Evolutionary conservation across 2,797 vertebrate species (phyloP).

Genomic region (Mallotus villosus): DNA sequence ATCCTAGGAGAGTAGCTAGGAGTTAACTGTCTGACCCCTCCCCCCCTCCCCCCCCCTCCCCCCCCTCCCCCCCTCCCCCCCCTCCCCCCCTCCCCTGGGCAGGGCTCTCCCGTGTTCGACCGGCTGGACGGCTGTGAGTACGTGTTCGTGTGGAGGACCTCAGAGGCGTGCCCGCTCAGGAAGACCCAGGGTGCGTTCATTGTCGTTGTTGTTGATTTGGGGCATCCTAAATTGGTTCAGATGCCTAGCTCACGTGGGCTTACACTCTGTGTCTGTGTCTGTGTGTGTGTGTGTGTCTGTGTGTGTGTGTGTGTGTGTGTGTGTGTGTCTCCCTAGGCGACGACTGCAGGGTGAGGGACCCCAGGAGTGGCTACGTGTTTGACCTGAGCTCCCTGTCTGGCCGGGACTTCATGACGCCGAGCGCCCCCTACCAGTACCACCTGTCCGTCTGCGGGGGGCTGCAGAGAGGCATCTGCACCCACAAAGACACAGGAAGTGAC

Average conservation of each 20-base stretch:
- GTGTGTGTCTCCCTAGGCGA: conserved; percentile 71
- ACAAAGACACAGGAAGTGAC: not conserved
- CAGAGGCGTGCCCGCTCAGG: conserved; percentile 87
- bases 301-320: no score
- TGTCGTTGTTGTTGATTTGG: no score
- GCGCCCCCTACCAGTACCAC: conserved; percentile 80
- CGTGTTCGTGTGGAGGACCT: conserved; percentile 91
- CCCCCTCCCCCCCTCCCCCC: no score
- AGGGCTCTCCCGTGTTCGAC: conserved; percentile 90
- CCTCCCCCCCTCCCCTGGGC: not conserved
- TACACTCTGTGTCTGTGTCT: no score
- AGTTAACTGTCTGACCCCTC: no score
- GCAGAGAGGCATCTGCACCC: conserved; percentile 61
- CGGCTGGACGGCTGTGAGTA: conserved; percentile 85
- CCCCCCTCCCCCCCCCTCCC: no score
- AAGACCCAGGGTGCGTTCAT: conserved; percentile 71
- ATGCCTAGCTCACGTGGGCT: no score
- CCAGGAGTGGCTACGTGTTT: conserved; percentile 81
- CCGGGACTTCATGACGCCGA: conserved; percentile 68
- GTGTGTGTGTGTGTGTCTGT: not conserved
- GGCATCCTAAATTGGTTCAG: no score
- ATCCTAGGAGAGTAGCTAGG: no score
- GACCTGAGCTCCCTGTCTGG: conserved; percentile 80
- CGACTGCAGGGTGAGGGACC: conserved; percentile 85
- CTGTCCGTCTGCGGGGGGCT: conserved; percentile 84